A percentile compares a stretch with the other conserved stretches of the same genome.
These are phyloP conservation scores for Vidua chalybeata DNA, from an alignment of 2,113 vertebrate species.

Conservation along the genomic window DNA sequence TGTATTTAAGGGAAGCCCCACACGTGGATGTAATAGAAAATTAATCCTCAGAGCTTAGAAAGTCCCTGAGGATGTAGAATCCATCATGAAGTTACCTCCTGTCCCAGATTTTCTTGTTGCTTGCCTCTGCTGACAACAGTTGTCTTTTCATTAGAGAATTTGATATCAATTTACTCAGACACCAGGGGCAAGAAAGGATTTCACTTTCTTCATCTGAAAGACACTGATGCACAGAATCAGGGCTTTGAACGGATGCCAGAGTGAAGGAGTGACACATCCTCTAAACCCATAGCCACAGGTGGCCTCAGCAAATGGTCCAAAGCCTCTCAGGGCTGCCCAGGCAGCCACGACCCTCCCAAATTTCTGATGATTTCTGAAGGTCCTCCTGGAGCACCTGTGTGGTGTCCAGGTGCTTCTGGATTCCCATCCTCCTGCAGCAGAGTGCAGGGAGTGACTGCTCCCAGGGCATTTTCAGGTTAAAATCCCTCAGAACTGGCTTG, in stretches of 20 bases:
- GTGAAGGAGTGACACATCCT: constrained; percentile 23
- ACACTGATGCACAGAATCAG: constrained; percentile 53
- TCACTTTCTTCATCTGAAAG: constrained; percentile 59
- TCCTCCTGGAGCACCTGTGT: neutral
- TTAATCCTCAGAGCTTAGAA: constrained; percentile 56
- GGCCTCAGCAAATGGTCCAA: constrained; percentile 24
- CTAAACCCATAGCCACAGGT: constrained; percentile 22
- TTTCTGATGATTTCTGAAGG: neutral
- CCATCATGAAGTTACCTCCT: constrained; percentile 54
- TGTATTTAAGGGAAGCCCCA: constrained; percentile 62
- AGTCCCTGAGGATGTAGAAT: constrained; percentile 55
- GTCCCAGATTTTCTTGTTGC: constrained; percentile 61
- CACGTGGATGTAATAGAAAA: constrained; percentile 54
- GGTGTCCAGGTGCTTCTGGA: neutral
- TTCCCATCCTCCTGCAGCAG: neutral
- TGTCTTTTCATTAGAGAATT: constrained; percentile 60
- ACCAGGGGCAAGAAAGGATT: constrained; percentile 52
- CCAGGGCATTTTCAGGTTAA: neutral
- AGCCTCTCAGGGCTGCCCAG: neutral
- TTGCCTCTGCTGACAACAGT: constrained; percentile 56
- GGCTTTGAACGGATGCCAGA: constrained; percentile 38
- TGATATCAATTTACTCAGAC: constrained; percentile 59
- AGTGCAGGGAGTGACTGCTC: neutral
- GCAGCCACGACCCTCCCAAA: neutral
- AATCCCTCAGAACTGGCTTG: constrained; percentile 8